Evolutionary conservation across 2,113 vertebrate genomes (phyloP), one percentile per base, ranked within the genome.

Genomic region (Siniperca chuatsi): DNA sequence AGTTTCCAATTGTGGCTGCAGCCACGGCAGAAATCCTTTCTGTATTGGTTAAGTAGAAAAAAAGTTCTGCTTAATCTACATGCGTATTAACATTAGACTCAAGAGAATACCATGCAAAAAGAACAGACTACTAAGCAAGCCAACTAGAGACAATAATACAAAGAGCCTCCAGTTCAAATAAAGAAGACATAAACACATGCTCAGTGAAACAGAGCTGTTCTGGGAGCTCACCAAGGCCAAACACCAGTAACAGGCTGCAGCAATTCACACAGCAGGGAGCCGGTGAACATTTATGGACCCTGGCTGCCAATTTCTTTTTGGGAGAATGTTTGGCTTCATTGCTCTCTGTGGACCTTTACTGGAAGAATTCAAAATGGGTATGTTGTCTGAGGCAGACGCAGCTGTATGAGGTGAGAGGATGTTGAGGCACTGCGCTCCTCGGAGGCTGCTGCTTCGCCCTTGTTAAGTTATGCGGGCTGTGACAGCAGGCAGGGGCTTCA

Each of bases 241-340:
- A 81, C 88, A 66, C 18, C 54, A 60, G 67, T 78, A 54, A 33
- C 55, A 20, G 25, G 21, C 64, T 64, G 78, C 75, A 73, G 72
- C 84, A 78, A 72, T 85, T 82, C 80, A 81, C 64, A 55, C 67
- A 74, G 70, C 74, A 76, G 25, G 87, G 70, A 68, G 57, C 55
- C 16, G 1, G 5, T 20, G 67, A 89, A 55, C 62, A 21, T 80
- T 86, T 75, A 68, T 75, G 46, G 77, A 76, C 73, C 58, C 76
- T 52, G 54, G 73, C 69, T 72, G 71, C 79, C 78, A 33, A 52
- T 85, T 83, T 73, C 50, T 76, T 77, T 66, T 74, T 52, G 48
- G 70, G 61, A 44, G 62, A 87, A 50, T 68, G 57, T 85, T 90
- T 81, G 82, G 40, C 57, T 82, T 83, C 66, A 84, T 86, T 64